phyloP scores from a whole-genome alignment of 2,113 vertebrate genomes.

The Rhynchomys soricoides region DNA sequence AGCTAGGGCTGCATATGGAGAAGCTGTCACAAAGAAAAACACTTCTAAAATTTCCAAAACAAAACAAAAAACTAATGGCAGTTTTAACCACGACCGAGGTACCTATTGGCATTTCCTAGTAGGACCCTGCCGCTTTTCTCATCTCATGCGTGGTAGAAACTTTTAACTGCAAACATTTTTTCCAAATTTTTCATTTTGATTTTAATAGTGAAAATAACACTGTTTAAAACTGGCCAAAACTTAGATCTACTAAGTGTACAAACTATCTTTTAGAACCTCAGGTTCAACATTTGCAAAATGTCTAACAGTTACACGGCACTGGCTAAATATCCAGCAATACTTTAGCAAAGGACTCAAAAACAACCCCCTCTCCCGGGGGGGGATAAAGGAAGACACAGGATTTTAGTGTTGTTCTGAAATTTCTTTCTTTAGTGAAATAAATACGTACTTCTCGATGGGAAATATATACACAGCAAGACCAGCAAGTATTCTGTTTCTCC shows the following conservation, averaged over 20 bases:
- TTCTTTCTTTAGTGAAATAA: background rate
- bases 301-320: background rate
- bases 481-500: conserved; percentile 6
- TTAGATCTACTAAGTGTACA: background rate
- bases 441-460: background rate
- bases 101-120: conserved; percentile 4
- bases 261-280: background rate
- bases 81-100: background rate
- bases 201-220: background rate
- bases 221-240: conserved; percentile 22
- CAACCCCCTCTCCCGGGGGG: background rate
- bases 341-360: background rate
- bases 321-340: background rate
- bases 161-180: background rate
- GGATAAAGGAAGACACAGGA: background rate
- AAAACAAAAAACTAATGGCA: background rate
- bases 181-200: background rate
- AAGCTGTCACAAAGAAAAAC: background rate
- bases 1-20: background rate
- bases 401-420: conserved; percentile 30
- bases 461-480: background rate
- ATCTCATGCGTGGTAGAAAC: background rate
- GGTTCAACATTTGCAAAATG: conserved; percentile 13
- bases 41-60: background rate
- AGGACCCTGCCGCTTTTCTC: background rate